Percentiles rank a stretch among this genome's conserved stretches.
phyloP scores from a whole-genome alignment of 2,797 vertebrate genomes.

The Myotis planiceps region DNA sequence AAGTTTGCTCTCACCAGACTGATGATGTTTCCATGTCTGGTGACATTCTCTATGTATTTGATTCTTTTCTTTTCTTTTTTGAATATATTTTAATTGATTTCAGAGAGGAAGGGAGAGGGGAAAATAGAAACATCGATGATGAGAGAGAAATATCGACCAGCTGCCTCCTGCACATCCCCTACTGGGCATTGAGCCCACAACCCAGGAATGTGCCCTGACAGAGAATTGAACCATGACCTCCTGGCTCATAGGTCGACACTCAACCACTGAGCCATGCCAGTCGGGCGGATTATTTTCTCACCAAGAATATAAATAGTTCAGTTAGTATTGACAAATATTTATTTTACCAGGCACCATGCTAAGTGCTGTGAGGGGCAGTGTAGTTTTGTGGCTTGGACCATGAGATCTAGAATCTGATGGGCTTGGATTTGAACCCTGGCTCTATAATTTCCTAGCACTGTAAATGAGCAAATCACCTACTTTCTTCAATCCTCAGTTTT shows the following conservation, averaged over 20 bases:
- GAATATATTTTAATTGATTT: no score
- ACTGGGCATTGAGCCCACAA: no score
- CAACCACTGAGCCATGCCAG: no score
- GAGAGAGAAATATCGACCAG: no score
- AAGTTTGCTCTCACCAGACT: not conserved
- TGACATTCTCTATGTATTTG: not conserved
- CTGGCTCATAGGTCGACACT: no score
- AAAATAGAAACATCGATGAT: no score
- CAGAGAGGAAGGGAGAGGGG: no score
- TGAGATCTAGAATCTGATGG: not conserved
- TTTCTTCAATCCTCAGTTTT: slow-evolving; percentile 11
- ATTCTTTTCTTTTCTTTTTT: not conserved
- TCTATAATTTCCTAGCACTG: not conserved
- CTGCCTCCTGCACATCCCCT: no score
- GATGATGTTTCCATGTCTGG: not conserved
- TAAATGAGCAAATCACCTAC: not conserved
- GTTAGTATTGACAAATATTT: not conserved
- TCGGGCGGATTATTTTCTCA: not conserved
- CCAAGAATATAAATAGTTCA: not conserved
- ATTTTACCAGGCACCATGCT: not conserved
- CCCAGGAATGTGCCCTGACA: no score
- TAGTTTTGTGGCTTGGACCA: not conserved
- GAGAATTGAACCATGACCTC: no score
- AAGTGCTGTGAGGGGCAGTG: not conserved
- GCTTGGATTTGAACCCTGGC: not conserved